Base-by-base conservation (phyloP, 2,113 vertebrate species). In the Myiozetetes cayanensis region DNA sequence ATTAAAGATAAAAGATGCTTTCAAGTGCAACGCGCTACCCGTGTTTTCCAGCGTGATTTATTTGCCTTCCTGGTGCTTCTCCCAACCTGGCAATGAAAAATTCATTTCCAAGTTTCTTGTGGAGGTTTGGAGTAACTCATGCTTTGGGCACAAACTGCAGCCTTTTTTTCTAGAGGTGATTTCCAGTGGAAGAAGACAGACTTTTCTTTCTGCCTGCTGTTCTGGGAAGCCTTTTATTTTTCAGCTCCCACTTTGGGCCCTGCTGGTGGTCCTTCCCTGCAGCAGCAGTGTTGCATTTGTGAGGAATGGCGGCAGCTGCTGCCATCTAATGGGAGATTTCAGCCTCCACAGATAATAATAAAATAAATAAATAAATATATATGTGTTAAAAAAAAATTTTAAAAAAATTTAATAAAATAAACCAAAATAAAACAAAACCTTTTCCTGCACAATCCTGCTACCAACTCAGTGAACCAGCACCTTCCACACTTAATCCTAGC, bases 271-370 rank as follows among this genome's bases (percentile, higher is more conserved):
- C 63, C 68, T 49, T 46, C 44, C 55, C 33, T 30, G 44, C 47
- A 86, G 61, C 56, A 59, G 35, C 22, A 25, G 8, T 1, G 13
- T 8, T 39, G 46, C 72, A 31, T 25, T 13, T n/a, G 4, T 39
- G 35, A 71, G 62, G 87, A 93, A 56, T 35, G 33, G 83, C 83
- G 94, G 96, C 82, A 77, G 91, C 94, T 97, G 96, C 97, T 97
- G 95, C 96, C 97, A 95, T 72, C 97, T 96, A 96, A 96, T 21
- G 97, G 97, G 84, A 90, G 61, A 76, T 67, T 23, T 43, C 24
- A 87, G 84, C 61, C 71, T 80, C 4, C 30, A 28, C 23, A 15
- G 27, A 20, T 14, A 30, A 59, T 25, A 8, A 22, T 37, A 37
- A 25, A 61, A 37, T 35, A 37, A 37, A 61, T 19, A 59, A 16